phyloP scores from a whole-genome alignment of 2,888 invertebrate species.

The Apodemia hepburni region DNA sequence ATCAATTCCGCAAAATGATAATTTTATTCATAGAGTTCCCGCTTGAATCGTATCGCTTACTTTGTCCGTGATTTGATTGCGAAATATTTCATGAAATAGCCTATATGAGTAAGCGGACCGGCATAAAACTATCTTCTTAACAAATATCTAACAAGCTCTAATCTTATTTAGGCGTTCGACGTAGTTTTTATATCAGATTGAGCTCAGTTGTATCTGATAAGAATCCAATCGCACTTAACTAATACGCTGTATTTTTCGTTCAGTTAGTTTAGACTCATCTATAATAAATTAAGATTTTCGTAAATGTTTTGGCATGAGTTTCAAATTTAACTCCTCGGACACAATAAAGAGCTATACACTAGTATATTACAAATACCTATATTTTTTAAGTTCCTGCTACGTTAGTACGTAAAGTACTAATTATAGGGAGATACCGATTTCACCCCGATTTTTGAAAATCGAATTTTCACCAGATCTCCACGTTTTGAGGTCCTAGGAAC shows the following conservation, averaged over 20 bases:
- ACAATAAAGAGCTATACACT: too few relatives aligned
- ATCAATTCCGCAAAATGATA: conserved; percentile 78
- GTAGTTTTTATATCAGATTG: conserved; percentile 4
- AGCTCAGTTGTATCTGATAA: not conserved
- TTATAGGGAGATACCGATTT: too few relatives aligned
- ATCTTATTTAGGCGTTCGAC: conserved; percentile 4
- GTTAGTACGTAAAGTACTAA: too few relatives aligned
- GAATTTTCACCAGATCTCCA: too few relatives aligned
- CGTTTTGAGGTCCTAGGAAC: too few relatives aligned
- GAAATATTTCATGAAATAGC: conserved; percentile 39
- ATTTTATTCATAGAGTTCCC: conserved; percentile 78
- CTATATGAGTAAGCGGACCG: conserved; percentile 18
- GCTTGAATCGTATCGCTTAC: conserved; percentile 75
- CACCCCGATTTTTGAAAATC: too few relatives aligned
- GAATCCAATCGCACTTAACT: conserved; percentile 1
- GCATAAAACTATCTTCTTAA: conserved; percentile 13
- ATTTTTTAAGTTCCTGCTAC: too few relatives aligned
- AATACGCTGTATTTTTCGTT: not conserved
- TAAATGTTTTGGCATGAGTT: not conserved
- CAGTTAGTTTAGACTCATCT: not conserved
- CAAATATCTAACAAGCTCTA: conserved; percentile 10
- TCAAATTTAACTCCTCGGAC: not conserved
- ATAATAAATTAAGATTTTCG: not conserved
- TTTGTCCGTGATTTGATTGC: conserved; percentile 72
- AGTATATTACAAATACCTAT: too few relatives aligned